Percentiles rank a stretch among this genome's conserved stretches.
These are phyloP conservation scores for Cyanoramphus novaezelandiae DNA, from an alignment of 2,113 vertebrate species.

Conservation along the genomic window DNA sequence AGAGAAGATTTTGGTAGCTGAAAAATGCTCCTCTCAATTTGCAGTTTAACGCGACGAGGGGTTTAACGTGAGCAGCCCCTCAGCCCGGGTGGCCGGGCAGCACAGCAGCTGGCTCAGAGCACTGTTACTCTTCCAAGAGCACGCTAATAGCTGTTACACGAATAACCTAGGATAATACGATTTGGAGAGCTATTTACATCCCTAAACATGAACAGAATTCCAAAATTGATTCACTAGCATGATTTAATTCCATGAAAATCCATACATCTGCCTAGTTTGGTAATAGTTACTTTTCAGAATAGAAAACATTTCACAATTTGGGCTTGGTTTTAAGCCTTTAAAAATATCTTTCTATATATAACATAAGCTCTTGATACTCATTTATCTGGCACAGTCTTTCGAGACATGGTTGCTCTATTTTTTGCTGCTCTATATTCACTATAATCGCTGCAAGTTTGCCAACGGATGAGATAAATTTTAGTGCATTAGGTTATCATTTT, in stretches of 20 bases:
- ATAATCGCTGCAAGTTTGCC: neutral
- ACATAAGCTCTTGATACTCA: neutral
- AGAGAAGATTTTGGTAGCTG: constrained; percentile 49
- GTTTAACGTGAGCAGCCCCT: constrained; percentile 16
- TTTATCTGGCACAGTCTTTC: neutral
- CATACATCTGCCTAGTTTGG: neutral
- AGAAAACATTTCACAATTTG: neutral
- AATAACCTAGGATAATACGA: neutral
- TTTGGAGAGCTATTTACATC: neutral
- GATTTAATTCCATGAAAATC: neutral
- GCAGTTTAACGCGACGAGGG: neutral
- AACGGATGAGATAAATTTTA: neutral
- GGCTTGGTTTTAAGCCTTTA: neutral
- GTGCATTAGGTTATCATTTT: neutral
- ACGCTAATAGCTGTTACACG: neutral
- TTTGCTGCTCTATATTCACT: neutral
- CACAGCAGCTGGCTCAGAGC: neutral
- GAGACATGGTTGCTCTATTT: neutral
- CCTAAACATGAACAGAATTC: neutral
- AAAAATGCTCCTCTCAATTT: constrained; percentile 60
- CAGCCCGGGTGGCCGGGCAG: neutral
- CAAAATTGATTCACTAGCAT: neutral
- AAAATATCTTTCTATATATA: neutral
- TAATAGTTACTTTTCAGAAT: neutral
- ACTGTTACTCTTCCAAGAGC: neutral